phyloP scores from a whole-genome alignment of 2,797 vertebrate species.

The Cossypha heuglini region DNA sequence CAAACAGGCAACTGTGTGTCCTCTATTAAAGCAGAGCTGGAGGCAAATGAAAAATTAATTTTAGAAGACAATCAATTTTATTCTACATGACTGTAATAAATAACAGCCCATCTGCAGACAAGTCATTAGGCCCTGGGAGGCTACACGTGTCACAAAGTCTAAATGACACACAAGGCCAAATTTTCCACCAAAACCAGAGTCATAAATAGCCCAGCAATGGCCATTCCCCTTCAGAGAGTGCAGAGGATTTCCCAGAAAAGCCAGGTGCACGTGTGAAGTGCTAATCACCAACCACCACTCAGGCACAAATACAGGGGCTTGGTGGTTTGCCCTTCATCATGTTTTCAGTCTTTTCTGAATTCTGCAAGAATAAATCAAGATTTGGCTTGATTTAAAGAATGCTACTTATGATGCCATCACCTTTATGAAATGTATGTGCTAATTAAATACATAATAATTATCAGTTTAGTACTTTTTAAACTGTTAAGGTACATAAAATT shows the following conservation, averaged over 20 bases:
- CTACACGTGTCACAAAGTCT: slow-evolving; percentile 83
- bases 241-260: slow-evolving; percentile 44
- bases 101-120: slow-evolving; percentile 87
- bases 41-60: slow-evolving; percentile 92
- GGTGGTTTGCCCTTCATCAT: neutral
- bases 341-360: neutral
- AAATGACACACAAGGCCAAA: slow-evolving; percentile 79
- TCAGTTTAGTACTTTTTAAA: neutral
- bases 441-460: neutral
- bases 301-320: neutral
- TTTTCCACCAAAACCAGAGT: slow-evolving; percentile 68
- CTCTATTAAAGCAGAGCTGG: slow-evolving; percentile 87
- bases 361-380: neutral
- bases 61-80: slow-evolving; percentile 93
- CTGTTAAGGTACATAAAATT: neutral
- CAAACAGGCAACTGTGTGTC: slow-evolving; percentile 84
- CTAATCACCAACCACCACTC: neutral
- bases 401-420: neutral
- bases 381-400: neutral
- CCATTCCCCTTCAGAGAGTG: neutral
- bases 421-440: neutral
- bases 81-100: slow-evolving; percentile 91
- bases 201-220: slow-evolving; percentile 62
- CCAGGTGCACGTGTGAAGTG: neutral
- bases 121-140: slow-evolving; percentile 84